phyloP scores from a whole-genome alignment of 2,888 invertebrate genomes.

The Lochmaea capreae region DNA sequence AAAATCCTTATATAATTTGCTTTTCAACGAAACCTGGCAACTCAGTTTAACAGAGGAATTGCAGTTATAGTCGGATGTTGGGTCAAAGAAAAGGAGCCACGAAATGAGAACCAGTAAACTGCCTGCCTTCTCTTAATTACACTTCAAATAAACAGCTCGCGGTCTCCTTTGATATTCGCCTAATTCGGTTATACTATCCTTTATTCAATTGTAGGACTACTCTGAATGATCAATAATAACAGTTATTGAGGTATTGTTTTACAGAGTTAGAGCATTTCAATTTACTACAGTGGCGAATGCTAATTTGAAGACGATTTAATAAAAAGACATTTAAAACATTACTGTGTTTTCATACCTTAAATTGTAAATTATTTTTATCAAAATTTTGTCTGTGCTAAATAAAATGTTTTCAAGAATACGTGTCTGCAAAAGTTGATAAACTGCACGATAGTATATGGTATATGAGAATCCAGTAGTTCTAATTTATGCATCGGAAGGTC shows the following conservation, averaged over 20 bases:
- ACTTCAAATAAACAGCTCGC: conserved; percentile 56
- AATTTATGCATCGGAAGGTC: conserved; percentile 11
- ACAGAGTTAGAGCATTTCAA: neutral
- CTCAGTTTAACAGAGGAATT: conserved; percentile 28
- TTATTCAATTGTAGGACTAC: conserved; percentile 35
- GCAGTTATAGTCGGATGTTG: conserved; percentile 34
- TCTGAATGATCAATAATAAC: conserved; percentile 20
- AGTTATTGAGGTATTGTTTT: conserved; percentile 28
- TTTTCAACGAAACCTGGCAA: conserved; percentile 4
- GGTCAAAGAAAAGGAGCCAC: conserved; percentile 17
- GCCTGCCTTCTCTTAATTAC: conserved; percentile 57
- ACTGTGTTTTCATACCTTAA: no score
- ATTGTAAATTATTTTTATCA: no score
- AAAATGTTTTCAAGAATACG: no score
- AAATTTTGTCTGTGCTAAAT: no score
- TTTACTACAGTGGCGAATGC: conserved; percentile 8
- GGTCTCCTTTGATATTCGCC: conserved; percentile 54
- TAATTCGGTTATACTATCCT: conserved; percentile 44
- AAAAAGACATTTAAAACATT: neutral
- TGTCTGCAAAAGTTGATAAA: no score
- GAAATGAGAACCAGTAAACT: conserved; percentile 49
- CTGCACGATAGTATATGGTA: neutral
- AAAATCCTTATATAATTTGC: neutral
- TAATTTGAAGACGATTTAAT: neutral
- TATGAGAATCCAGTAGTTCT: conserved; percentile 3